Percentiles rank a stretch among this genome's conserved stretches.
These are phyloP conservation scores for Willisornis vidua DNA, from an alignment of 2,113 vertebrate species.

Conservation along the genomic window DNA sequence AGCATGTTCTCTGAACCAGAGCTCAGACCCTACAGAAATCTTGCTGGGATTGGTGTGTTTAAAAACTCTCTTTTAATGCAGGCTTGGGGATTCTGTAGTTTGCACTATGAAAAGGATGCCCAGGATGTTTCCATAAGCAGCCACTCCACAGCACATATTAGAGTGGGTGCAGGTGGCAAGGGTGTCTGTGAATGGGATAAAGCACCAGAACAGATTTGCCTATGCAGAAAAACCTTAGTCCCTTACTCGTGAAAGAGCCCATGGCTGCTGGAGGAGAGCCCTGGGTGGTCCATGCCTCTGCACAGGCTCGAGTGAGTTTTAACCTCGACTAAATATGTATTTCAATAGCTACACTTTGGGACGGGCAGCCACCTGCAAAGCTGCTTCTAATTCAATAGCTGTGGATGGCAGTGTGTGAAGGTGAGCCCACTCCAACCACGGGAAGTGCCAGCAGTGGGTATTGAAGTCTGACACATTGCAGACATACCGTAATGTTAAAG, in stretches of 20 bases:
- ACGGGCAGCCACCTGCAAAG: not conserved
- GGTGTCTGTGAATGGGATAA: too few relatives aligned
- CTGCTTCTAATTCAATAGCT: not conserved
- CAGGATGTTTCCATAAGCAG: not conserved
- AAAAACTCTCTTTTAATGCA: not conserved
- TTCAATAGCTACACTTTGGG: not conserved
- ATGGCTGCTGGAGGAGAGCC: not conserved
- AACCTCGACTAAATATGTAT: fast-evolving
- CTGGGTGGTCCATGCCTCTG: not conserved
- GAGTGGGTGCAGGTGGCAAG: not conserved
- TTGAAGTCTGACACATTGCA: not conserved
- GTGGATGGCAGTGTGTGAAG: too few relatives aligned
- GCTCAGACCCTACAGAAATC: not conserved
- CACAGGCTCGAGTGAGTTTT: not conserved
- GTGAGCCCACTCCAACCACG: not conserved
- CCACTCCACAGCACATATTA: not conserved
- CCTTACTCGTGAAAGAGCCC: not conserved
- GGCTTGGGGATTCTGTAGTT: not conserved
- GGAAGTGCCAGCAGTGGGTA: not conserved
- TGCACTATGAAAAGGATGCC: not conserved
- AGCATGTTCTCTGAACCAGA: not conserved
- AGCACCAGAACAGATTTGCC: not conserved
- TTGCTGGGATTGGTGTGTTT: not conserved
- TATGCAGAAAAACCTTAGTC: not conserved
- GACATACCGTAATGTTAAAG: not conserved